Evolutionary conservation across 2,888 invertebrate genomes (phyloP), one percentile per base, ranked within the genome.

Genomic region (Sinodicranocentrus sp.): DNA sequence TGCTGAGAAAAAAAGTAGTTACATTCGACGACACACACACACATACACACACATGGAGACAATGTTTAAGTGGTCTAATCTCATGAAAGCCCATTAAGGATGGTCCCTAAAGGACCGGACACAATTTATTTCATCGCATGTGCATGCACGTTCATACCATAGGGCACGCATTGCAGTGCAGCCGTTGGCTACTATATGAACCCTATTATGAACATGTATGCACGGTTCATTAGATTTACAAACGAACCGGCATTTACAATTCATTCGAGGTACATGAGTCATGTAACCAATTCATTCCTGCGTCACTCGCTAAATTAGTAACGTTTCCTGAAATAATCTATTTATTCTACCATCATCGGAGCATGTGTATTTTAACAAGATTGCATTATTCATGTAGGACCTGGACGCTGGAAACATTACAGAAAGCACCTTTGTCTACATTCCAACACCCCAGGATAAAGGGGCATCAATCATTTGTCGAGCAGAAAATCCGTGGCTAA

Each of bases 391-490:
- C 91, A 91, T 48, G 10, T 80, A 96, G 96, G 95, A 95, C 91
- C 93, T 95, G 70, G 94, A 95, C 91, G 93, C 93, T 89, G 95
- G 95, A 92, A 95, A 95, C 92, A 90, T 91, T 86, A 95, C 94
- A 82, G 92, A 96, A 89, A 96, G 96, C 92, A 95, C 96, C 89
- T 93, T 97, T 89, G 94, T 95, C 89, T 94, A 95, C 91, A 94
- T 94, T 89, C 96, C 97, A 82, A 93, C 93, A 89, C 95, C 96
- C 89, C 95, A 95, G 90, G 96, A 97, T 91, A 96, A 97, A 91
- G 96, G 96, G 89, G 95, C 95, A 92, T 95, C 95, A 92, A 93
- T 97, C 91, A 95, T 95, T 89, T 97, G 97, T 91, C 93, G 96
- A 89, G 95, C 96, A 57, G 96, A 96, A 92, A 96, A 96, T 93